These are phyloP conservation scores for Craseonycteris thonglongyai DNA, from an alignment of 2,113 vertebrate genomes.

Conservation along the genomic window DNA sequence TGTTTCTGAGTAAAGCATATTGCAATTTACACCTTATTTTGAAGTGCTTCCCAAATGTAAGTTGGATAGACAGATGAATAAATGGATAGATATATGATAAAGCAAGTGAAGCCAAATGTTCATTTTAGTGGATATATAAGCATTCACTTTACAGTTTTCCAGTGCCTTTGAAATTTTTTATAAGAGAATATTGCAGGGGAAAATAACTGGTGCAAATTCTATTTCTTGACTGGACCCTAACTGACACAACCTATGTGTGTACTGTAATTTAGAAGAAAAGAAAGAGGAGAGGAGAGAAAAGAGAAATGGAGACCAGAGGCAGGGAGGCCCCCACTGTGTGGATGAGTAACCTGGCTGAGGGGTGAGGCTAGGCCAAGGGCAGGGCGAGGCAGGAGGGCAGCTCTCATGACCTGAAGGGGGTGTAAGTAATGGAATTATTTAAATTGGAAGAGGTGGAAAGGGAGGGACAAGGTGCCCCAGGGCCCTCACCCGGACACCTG, in stretches of 20 bases:
- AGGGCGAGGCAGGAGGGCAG: not conserved
- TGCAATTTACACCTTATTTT: conserved; percentile 36
- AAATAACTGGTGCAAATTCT: not conserved
- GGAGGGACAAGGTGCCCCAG: not conserved
- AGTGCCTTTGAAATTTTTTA: not conserved
- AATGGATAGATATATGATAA: not conserved
- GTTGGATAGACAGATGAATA: conserved; percentile 36
- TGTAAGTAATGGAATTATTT: not conserved
- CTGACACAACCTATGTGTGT: not conserved
- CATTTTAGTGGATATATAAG: not conserved
- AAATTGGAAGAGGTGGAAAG: not conserved
- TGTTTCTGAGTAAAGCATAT: conserved; percentile 56
- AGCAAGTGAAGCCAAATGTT: not conserved
- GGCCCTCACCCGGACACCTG: not conserved
- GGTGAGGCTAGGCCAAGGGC: not conserved
- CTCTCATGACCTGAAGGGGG: not conserved
- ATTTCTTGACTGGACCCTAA: not conserved
- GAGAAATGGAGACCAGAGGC: not conserved
- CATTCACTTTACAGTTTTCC: not conserved
- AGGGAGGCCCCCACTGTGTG: not conserved
- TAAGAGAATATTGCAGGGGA: not conserved
- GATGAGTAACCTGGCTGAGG: not conserved
- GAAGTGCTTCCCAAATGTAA: conserved; percentile 19
- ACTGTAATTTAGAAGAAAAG: not conserved
- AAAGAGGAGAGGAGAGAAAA: not conserved